Evolutionary conservation across 2,797 vertebrate genomes (phyloP).

Genomic region (Manis pentadactyla): DNA sequence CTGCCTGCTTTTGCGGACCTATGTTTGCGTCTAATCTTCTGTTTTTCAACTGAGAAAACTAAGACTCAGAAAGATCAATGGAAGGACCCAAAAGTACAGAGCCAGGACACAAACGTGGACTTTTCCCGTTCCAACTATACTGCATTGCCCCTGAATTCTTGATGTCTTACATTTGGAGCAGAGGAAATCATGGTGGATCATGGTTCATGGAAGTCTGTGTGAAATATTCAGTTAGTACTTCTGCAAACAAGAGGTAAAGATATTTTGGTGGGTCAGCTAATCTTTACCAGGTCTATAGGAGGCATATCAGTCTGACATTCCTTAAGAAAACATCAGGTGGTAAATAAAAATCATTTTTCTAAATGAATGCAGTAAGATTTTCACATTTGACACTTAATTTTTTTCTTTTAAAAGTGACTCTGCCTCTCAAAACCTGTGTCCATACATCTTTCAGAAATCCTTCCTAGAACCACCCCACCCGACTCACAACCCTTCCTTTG

Average conservation of each 20-base stretch:
- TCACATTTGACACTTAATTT: not conserved
- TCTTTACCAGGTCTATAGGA: not conserved
- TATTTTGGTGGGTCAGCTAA: not conserved
- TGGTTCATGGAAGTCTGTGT: not conserved
- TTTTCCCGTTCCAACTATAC: not conserved
- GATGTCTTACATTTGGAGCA: not conserved
- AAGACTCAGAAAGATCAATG: not conserved
- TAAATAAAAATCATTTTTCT: not conserved
- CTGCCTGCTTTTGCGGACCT: not conserved
- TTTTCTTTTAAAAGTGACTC: constrained; percentile 10
- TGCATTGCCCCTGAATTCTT: not conserved
- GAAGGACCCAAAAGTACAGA: not conserved
- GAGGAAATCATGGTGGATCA: not conserved
- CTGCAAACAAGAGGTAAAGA: not conserved
- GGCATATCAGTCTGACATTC: not conserved
- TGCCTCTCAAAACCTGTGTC: not conserved
- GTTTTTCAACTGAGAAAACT: not conserved
- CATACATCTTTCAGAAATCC: not conserved
- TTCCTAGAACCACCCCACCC: not conserved
- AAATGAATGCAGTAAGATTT: not conserved
- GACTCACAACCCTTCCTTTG: not conserved
- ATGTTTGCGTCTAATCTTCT: not conserved
- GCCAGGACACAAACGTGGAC: not conserved
- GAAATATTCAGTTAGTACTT: not conserved
- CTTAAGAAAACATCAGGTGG: not conserved